Conservation (phyloP, 2,113 vertebrate genomes). For the Arvicanthis niloticus region DNA sequence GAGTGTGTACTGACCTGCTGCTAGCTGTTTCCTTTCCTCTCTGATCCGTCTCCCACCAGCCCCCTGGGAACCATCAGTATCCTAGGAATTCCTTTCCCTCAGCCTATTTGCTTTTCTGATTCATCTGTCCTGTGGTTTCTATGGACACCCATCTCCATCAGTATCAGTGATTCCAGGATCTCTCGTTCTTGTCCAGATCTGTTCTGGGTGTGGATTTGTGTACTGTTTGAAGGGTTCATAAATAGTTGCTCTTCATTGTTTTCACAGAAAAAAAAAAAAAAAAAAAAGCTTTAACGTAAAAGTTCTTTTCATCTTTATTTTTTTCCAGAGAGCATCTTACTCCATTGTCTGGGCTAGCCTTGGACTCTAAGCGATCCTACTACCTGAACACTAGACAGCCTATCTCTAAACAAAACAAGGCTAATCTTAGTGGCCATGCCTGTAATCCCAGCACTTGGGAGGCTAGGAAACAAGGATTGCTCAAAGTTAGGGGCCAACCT, state of each 20-base stretch:
- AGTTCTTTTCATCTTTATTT: neutral
- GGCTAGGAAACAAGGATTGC: neutral
- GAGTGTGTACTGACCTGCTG: neutral
- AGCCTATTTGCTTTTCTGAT: neutral
- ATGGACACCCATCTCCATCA: neutral
- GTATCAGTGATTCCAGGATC: neutral
- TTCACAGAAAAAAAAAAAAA: neutral
- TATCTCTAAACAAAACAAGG: neutral
- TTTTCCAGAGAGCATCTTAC: neutral
- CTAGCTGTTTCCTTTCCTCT: too few species aligned
- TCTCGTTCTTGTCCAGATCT: neutral
- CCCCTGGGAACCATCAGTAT: neutral
- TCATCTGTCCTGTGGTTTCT: neutral
- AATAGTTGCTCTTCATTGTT: neutral
- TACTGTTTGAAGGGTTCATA: neutral
- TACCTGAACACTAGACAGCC: neutral
- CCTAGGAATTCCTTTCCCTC: neutral
- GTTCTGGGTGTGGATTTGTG: neutral
- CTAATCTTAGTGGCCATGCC: neutral
- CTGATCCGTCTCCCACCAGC: neutral
- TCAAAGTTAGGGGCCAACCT: neutral
- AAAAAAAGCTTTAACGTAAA: neutral
- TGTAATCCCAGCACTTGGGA: neutral
- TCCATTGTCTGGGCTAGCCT: neutral
- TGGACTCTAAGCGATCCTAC: neutral